These are phyloP conservation scores for Siniperca undulata DNA, from an alignment of 2,797 vertebrate genomes.

Conservation along the genomic window DNA sequence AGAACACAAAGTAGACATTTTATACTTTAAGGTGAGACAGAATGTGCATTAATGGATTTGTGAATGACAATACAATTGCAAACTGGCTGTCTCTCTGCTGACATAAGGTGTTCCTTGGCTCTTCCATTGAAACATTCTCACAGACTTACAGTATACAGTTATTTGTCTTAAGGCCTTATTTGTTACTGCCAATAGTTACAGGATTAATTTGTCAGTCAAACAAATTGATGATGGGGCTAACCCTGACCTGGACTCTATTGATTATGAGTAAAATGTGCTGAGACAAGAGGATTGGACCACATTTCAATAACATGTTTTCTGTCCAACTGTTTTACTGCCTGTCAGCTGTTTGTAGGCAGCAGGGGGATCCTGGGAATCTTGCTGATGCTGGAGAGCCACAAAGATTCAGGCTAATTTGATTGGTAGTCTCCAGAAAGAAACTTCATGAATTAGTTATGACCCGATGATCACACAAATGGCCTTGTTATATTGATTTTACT, in stretches of 20 bases:
- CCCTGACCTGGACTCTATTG: slow-evolving; percentile 54
- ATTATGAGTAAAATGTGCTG: slow-evolving; percentile 70
- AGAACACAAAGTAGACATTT: not conserved
- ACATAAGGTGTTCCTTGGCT: not conserved
- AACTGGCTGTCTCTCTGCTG: not conserved
- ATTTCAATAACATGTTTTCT: slow-evolving; percentile 62
- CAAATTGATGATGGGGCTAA: slow-evolving; percentile 49
- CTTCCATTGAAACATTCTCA: not conserved
- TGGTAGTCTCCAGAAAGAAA: slow-evolving; percentile 43
- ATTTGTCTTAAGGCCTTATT: slow-evolving; percentile 29
- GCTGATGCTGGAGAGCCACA: slow-evolving; percentile 43
- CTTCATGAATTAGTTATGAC: slow-evolving; percentile 58
- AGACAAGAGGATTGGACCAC: slow-evolving; percentile 48
- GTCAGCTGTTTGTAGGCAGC: slow-evolving; percentile 69
- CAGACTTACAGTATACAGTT: slow-evolving; percentile 7
- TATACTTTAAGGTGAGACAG: not conserved
- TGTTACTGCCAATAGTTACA: slow-evolving; percentile 35
- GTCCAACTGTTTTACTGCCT: slow-evolving; percentile 41
- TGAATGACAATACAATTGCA: not conserved
- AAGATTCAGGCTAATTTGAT: slow-evolving; percentile 61
- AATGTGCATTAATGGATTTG: not conserved
- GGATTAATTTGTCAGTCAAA: slow-evolving; percentile 60
- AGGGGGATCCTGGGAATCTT: slow-evolving; percentile 54
- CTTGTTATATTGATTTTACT: slow-evolving; percentile 50
- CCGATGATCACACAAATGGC: slow-evolving; percentile 66